These are phyloP conservation scores for Ellobius talpinus DNA, from an alignment of 2,113 vertebrate species.

Conservation along the genomic window DNA sequence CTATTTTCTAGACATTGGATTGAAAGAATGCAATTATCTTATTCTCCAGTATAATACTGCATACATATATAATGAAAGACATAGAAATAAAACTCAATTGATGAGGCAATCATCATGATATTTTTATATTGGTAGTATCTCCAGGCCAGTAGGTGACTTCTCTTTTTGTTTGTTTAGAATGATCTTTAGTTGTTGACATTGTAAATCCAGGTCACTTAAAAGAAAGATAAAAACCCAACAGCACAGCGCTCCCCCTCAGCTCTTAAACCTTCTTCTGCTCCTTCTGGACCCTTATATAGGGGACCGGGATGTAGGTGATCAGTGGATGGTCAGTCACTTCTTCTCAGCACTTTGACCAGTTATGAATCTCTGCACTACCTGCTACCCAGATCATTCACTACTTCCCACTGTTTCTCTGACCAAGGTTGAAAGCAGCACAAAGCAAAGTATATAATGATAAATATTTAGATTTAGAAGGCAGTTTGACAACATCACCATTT, in stretches of 20 bases:
- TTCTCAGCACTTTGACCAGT: background rate
- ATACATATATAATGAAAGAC: background rate
- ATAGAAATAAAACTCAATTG: background rate
- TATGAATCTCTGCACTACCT: background rate
- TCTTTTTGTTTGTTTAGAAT: constrained; percentile 48
- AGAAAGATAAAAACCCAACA: background rate
- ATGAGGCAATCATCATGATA: background rate
- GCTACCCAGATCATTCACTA: no score
- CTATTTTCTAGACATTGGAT: background rate
- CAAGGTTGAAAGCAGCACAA: no score
- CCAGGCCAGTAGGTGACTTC: background rate
- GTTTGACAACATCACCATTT: background rate
- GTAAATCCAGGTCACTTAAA: constrained; percentile 34
- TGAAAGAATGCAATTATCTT: constrained; percentile 31
- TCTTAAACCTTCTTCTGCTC: background rate
- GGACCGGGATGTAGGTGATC: background rate
- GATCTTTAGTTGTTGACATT: background rate
- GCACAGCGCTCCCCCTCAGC: no score
- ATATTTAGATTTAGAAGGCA: background rate
- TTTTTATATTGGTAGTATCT: background rate
- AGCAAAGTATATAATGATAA: no score
- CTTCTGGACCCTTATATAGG: background rate
- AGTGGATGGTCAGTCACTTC: background rate
- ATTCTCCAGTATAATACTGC: background rate
- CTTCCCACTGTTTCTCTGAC: background rate